Evolutionary conservation across 2,888 invertebrate genomes (phyloP).

Genomic region (Xanthostigma xanthostigma): DNA sequence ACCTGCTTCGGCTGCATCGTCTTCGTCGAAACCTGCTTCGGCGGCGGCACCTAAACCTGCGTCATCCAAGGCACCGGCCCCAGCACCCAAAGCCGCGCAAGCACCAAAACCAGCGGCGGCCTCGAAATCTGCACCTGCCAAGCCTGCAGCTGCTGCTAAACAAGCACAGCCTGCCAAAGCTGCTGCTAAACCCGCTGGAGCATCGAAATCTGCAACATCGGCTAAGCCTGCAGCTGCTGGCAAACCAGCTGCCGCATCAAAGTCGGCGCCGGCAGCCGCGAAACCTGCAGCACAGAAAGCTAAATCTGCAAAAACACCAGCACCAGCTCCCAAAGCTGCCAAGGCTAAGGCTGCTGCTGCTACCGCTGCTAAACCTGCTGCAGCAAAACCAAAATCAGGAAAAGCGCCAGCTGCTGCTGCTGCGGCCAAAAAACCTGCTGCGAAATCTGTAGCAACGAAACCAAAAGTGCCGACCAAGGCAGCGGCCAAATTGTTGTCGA

Average conservation of each 20-base stretch:
- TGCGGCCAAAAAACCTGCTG: constrained; percentile 15
- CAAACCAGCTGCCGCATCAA: constrained; percentile 23
- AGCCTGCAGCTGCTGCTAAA: constrained; percentile 14
- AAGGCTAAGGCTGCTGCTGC: constrained; percentile 25
- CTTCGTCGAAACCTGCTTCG: constrained; percentile 20
- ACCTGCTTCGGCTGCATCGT: constrained; percentile 23
- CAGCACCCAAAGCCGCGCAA: constrained; percentile 25
- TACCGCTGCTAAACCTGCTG: constrained; percentile 24
- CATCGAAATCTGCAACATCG: constrained; percentile 23
- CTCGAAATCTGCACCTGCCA: constrained; percentile 21
- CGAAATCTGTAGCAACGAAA: constrained; percentile 36
- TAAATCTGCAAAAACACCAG: constrained; percentile 22
- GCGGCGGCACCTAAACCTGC: constrained; percentile 31
- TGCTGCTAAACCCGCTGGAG: constrained; percentile 28
- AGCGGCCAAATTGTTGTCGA: constrained; percentile 36
- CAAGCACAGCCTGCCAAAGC: constrained; percentile 24
- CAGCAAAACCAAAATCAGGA: constrained; percentile 20
- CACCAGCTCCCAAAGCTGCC: constrained; percentile 21
- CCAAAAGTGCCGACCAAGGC: constrained; percentile 32
- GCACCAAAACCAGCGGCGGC: constrained; percentile 21
- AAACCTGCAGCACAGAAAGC: constrained; percentile 19
- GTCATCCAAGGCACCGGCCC: constrained; percentile 27
- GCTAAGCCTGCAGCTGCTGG: constrained; percentile 25
- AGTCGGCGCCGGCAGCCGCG: constrained; percentile 31
- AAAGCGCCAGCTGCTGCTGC: constrained; percentile 31